These are phyloP conservation scores for Elephantulus edwardii DNA, from an alignment of 2,113 vertebrate genomes.

Conservation along the genomic window DNA sequence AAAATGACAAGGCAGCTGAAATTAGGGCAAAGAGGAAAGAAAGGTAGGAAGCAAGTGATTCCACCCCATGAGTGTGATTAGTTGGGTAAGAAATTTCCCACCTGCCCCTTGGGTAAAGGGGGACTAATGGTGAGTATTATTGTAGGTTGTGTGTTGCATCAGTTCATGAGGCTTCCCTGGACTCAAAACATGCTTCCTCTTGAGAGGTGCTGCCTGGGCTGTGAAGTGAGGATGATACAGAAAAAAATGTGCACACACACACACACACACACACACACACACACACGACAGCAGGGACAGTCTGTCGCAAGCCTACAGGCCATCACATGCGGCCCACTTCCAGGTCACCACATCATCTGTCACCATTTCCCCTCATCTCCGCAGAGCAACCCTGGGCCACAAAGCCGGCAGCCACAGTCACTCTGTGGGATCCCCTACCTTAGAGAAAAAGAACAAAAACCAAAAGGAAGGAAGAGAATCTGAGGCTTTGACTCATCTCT, in stretches of 20 bases:
- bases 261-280: too few relatives aligned
- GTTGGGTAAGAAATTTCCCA: neutral
- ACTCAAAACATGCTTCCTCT: neutral
- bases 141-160: neutral
- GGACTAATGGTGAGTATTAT: neutral
- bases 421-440: neutral
- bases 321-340: neutral
- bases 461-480: neutral
- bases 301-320: accelerated
- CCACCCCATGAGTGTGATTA: neutral
- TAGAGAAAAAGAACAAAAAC: neutral
- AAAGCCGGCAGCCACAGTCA: neutral
- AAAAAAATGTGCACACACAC: neutral
- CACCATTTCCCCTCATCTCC: neutral
- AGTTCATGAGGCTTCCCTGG: neutral
- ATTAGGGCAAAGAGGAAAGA: neutral
- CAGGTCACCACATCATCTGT: accelerated
- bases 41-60: neutral
- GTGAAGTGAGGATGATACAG: neutral
- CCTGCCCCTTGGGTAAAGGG: neutral
- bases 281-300: neutral
- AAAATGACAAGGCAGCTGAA: neutral
- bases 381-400: neutral
- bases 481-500: slow-evolving; percentile 10
- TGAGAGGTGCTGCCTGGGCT: neutral